phyloP scores from a whole-genome alignment of 2,797 vertebrate species.

The Toxotes lorentzi region DNA sequence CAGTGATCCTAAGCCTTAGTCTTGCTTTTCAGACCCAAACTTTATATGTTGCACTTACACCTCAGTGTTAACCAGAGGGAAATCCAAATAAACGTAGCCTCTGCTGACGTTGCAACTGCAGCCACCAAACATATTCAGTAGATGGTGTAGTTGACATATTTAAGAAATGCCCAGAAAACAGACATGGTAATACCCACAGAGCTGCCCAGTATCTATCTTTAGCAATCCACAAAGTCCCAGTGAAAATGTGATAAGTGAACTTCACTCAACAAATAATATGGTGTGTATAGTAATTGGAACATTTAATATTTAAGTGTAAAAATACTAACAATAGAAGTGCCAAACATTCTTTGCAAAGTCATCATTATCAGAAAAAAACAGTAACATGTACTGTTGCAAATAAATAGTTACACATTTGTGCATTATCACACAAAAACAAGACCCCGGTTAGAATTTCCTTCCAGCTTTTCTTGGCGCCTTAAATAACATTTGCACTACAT shows the following conservation, averaged over 20 bases:
- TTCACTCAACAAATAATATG: not conserved
- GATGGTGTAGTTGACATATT: slow-evolving; percentile 1
- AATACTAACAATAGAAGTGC: not conserved
- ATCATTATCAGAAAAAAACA: not conserved
- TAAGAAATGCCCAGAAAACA: not conserved
- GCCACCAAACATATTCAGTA: not conserved
- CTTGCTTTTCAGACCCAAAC: not conserved
- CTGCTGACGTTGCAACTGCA: not conserved
- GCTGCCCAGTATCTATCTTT: not conserved
- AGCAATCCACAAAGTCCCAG: not conserved
- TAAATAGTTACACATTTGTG: not conserved
- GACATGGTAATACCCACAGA: not conserved
- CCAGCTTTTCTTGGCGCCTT: not conserved
- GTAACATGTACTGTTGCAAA: not conserved
- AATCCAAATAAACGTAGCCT: not conserved
- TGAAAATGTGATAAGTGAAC: not conserved
- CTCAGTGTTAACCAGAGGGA: not conserved
- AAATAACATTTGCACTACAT: too few relatives aligned
- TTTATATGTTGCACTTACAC: not conserved
- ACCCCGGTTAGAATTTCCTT: not conserved
- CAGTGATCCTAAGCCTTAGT: not conserved
- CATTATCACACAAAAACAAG: not conserved
- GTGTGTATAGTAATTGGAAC: not conserved
- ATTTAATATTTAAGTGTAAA: not conserved
- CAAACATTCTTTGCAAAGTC: not conserved